Evolutionary conservation across 2,888 invertebrate species (phyloP).

Genomic region (Heliconius sara): DNA sequence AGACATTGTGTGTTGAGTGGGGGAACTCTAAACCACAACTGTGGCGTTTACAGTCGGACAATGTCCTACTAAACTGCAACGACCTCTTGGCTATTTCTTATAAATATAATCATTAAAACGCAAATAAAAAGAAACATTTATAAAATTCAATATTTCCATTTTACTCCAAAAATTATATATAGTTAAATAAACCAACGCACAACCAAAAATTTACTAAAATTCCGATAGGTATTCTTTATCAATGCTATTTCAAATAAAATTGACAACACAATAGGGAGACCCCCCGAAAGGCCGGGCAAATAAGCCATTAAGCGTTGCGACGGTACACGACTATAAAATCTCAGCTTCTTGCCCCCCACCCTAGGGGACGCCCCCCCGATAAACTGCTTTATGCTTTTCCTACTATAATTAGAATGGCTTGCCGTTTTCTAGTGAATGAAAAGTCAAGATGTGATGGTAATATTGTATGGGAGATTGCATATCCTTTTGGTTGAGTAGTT

Average conservation of each 20-base stretch:
- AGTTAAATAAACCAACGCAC: neutral
- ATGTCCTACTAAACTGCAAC: neutral
- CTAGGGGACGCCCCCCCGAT: constrained; percentile 65
- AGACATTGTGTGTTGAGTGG: too few species aligned
- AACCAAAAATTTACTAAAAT: neutral
- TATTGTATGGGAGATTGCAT: neutral
- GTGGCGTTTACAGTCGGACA: neutral
- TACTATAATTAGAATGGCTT: constrained; percentile 81
- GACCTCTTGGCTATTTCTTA: neutral
- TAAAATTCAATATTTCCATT: too few species aligned
- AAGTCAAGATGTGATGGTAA: constrained; percentile 24
- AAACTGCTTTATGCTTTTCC: constrained; percentile 81
- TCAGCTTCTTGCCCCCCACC: constrained; percentile 79
- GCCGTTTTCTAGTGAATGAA: constrained; percentile 60
- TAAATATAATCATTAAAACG: neutral
- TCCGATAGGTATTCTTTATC: constrained; percentile 41
- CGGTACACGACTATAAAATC: constrained; percentile 81
- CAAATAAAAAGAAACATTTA: neutral
- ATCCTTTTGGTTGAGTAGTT: neutral
- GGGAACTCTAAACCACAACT: neutral
- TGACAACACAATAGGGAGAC: constrained; percentile 72
- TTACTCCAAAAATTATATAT: too few species aligned
- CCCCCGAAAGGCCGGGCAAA: constrained; percentile 78
- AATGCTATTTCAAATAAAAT: constrained; percentile 74
- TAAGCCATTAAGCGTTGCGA: constrained; percentile 83